A percentile compares a stretch with the other conserved stretches of the same genome.
phyloP scores from a whole-genome alignment of 2,888 invertebrate species.

The Dicycla oo region DNA sequence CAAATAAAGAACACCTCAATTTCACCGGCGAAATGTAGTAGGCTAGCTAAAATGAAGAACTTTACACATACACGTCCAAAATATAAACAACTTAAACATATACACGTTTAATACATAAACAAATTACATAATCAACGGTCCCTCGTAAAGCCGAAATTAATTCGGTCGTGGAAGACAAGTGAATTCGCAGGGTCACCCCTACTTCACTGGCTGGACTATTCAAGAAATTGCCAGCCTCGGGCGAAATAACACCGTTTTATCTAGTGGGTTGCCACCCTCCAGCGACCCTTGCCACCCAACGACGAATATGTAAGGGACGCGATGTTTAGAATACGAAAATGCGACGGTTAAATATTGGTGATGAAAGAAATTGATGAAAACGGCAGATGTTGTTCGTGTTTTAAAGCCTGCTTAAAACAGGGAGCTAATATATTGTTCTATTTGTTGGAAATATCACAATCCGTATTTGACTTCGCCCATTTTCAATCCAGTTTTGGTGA shows the following conservation, averaged over 20 bases:
- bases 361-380: slow-evolving; percentile 47
- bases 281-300: slow-evolving; percentile 68
- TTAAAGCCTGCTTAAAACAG: not conserved
- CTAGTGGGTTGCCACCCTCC: slow-evolving; percentile 72
- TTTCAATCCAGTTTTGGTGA: not conserved
- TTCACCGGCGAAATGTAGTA: not conserved
- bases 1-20: not conserved
- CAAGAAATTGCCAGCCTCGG: slow-evolving; percentile 81
- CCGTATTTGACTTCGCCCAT: not conserved
- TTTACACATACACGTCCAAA: slow-evolving; percentile 29
- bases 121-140: slow-evolving; percentile 69
- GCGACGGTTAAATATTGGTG: slow-evolving; percentile 48
- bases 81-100: slow-evolving; percentile 32
- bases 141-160: slow-evolving; percentile 77
- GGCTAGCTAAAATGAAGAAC: slow-evolving; percentile 41
- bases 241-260: slow-evolving; percentile 78
- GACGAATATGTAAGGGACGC: slow-evolving; percentile 67
- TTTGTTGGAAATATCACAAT: not conserved
- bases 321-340: slow-evolving; percentile 51
- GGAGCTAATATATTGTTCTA: not conserved
- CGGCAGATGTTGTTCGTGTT: slow-evolving; percentile 24
- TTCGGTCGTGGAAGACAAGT: slow-evolving; percentile 76
- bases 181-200: slow-evolving; percentile 65
- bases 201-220: slow-evolving; percentile 76
- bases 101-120: slow-evolving; percentile 53